phyloP scores from a whole-genome alignment of 2,797 vertebrate genomes.

The Gobio occitaniae region DNA sequence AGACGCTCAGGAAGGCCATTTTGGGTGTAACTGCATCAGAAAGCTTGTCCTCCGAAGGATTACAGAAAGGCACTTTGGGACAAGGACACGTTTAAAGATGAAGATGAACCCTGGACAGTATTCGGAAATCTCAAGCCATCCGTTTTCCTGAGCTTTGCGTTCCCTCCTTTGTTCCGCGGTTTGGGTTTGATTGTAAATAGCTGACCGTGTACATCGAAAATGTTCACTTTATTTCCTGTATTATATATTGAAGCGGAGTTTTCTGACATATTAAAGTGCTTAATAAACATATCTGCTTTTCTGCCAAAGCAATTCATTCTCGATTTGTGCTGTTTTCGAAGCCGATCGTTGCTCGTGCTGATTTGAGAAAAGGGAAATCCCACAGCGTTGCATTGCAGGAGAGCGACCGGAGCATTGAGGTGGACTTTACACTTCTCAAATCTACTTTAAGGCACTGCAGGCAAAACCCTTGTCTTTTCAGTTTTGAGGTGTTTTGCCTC shows the following conservation, averaged over 20 bases:
- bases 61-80: slow-evolving; percentile 69
- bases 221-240: slow-evolving; percentile 95
- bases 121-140: slow-evolving; percentile 74
- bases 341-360: background rate
- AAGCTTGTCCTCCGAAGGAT: slow-evolving; percentile 45
- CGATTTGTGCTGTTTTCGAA: background rate
- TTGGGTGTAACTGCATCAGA: slow-evolving; percentile 62
- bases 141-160: slow-evolving; percentile 66
- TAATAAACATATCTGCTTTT: slow-evolving; percentile 99
- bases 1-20: slow-evolving; percentile 67
- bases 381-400: background rate
- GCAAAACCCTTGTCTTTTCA: too few species aligned
- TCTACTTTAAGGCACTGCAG: background rate
- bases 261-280: slow-evolving; percentile 98
- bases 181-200: slow-evolving; percentile 91
- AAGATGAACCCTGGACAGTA: slow-evolving; percentile 69
- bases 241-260: slow-evolving; percentile 93
- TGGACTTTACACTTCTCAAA: background rate
- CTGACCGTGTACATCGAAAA: slow-evolving; percentile 93
- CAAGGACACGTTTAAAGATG: slow-evolving; percentile 56
- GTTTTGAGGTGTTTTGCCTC: background rate
- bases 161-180: slow-evolving; percentile 71
- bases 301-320: slow-evolving; percentile 76
- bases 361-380: background rate
- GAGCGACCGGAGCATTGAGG: background rate